These are phyloP conservation scores for Tor tambroides DNA, from an alignment of 2,113 vertebrate species.

Conservation along the genomic window DNA sequence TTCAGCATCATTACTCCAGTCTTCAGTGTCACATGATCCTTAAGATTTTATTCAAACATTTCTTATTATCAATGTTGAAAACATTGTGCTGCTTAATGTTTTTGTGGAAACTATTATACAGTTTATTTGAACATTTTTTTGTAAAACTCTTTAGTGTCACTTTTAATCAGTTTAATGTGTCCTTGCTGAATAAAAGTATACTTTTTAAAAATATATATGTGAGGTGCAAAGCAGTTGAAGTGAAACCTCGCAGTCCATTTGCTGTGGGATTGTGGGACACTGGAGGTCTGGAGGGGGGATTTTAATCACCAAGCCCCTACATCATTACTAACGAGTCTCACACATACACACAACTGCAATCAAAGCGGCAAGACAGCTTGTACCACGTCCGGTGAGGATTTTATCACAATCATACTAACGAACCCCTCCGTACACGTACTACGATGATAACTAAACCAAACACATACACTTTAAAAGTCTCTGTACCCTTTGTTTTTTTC, in stretches of 20 bases:
- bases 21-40: too few species aligned
- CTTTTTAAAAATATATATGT: too few species aligned
- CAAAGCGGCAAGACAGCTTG: background rate
- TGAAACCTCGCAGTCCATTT: conserved; percentile 68
- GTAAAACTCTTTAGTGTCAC: too few species aligned
- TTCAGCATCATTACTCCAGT: too few species aligned
- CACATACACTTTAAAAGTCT: background rate
- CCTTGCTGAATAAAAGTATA: too few species aligned
- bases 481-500: background rate
- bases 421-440: background rate
- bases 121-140: too few species aligned
- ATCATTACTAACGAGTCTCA: conserved; percentile 71
- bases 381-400: background rate
- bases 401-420: conserved; percentile 8
- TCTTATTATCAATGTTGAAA: too few species aligned
- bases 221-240: conserved; percentile 28
- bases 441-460: background rate
- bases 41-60: too few species aligned
- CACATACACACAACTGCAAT: conserved; percentile 6
- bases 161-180: too few species aligned
- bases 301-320: conserved; percentile 72
- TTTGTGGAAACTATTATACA: too few species aligned
- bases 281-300: conserved; percentile 50
- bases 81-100: too few species aligned
- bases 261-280: conserved; percentile 60